Percentiles rank a stretch among this genome's conserved stretches.
Conservation (phyloP, 2,888 invertebrate genomes). For the Amiota mariae region DNA sequence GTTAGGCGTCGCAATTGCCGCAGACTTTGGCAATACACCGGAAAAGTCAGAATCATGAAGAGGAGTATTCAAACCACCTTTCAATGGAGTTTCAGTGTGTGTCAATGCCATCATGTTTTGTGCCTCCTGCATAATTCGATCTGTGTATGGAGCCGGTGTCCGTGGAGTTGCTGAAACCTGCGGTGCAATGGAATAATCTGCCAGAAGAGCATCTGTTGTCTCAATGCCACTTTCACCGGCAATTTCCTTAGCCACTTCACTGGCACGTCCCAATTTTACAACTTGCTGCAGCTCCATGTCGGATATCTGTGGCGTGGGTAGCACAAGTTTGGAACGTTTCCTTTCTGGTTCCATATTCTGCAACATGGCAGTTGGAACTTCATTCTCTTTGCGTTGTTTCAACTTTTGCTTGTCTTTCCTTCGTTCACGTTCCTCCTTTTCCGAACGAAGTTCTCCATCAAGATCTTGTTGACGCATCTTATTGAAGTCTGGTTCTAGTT, state of each 20-base stretch:
- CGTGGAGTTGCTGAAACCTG: constrained; percentile 84
- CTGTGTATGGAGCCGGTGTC: constrained; percentile 89
- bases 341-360: constrained; percentile 91
- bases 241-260: constrained; percentile 91
- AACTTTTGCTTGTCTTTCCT: constrained; percentile 96
- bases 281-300: constrained; percentile 93
- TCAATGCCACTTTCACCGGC: constrained; percentile 85
- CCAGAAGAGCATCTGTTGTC: constrained; percentile 89
- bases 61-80: constrained; percentile 96
- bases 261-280: constrained; percentile 91
- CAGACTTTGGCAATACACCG: constrained; percentile 84
- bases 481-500: constrained; percentile 91
- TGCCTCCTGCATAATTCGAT: constrained; percentile 92
- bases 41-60: constrained; percentile 91
- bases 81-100: constrained; percentile 97
- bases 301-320: constrained; percentile 97
- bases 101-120: constrained; percentile 99
- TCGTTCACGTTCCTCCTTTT: constrained; percentile 93
- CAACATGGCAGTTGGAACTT: constrained; percentile 91
- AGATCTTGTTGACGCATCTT: constrained; percentile 92
- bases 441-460: constrained; percentile 92
- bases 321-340: constrained; percentile 94
- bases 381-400: constrained; percentile 96
- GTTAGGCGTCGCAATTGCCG: constrained; percentile 87
- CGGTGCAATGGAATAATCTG: constrained; percentile 90